These are phyloP conservation scores for Ramazzottius varieornatus DNA, from an alignment of 2,888 invertebrate genomes.

Conservation along the genomic window DNA sequence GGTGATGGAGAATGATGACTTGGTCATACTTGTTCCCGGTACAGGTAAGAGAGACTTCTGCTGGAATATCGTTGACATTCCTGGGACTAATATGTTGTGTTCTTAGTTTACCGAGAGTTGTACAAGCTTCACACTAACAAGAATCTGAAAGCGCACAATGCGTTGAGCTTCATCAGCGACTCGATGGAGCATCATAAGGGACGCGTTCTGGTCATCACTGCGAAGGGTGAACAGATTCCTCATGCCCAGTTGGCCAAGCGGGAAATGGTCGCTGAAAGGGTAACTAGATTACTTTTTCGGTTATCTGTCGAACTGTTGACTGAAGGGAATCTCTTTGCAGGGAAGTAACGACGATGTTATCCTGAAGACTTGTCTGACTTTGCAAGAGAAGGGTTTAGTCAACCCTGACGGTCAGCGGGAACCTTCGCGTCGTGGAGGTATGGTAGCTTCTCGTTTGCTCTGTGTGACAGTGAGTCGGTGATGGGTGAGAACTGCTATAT, in stretches of 20 bases:
- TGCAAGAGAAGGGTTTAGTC: neutral
- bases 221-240: neutral
- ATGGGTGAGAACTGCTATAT: no score
- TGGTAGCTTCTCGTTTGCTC: neutral
- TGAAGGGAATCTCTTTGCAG: neutral
- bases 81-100: no score
- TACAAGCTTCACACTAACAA: neutral
- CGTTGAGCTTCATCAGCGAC: neutral
- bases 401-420: neutral
- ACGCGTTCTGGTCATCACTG: neutral
- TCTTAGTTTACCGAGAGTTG: neutral
- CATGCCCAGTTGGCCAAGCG: neutral
- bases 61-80: no score
- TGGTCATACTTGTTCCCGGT: neutral
- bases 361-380: neutral
- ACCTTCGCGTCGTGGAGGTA: neutral
- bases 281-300: neutral
- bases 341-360: constrained; percentile 3
- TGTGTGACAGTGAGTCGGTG: neutral
- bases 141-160: neutral
- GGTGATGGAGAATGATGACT: neutral
- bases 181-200: neutral
- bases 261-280: neutral
- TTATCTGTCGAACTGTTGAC: neutral
- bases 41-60: neutral